Conservation (phyloP, 2,113 vertebrate genomes). For the Laticauda laticaudata region DNA sequence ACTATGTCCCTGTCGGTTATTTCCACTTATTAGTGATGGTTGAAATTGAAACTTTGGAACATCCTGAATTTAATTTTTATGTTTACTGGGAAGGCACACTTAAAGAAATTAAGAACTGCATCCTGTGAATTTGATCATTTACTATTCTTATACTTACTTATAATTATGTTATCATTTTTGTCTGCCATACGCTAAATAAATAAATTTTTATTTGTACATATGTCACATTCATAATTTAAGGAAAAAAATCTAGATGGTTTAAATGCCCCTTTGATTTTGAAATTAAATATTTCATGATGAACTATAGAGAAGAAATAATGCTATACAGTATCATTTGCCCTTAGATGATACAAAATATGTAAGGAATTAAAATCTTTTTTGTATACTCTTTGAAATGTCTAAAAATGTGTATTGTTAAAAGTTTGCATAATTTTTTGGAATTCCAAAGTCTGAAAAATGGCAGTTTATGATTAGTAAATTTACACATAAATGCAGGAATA, state of each 20-base stretch:
- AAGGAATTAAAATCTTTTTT: background rate
- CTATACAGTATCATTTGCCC: background rate
- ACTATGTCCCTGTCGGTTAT: background rate
- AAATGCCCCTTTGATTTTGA: background rate
- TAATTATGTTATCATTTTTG: background rate
- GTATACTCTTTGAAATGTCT: background rate
- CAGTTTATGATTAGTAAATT: background rate
- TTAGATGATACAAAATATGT: background rate
- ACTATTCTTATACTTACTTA: background rate
- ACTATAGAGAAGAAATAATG: background rate
- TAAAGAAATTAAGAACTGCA: background rate
- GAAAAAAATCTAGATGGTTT: background rate
- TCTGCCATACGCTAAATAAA: background rate
- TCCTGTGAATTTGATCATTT: background rate
- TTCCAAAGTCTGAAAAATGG: background rate
- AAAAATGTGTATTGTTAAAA: background rate
- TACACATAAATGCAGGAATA: background rate
- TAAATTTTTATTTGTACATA: background rate
- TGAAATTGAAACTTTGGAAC: background rate
- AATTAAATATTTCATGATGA: background rate
- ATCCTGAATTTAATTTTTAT: background rate
- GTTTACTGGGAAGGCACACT: background rate
- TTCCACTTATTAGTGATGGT: constrained; percentile 9
- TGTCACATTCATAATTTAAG: background rate
- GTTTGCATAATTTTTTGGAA: background rate